Conservation (phyloP, 2,797 vertebrate species). For the Tenualosa ilisha region DNA sequence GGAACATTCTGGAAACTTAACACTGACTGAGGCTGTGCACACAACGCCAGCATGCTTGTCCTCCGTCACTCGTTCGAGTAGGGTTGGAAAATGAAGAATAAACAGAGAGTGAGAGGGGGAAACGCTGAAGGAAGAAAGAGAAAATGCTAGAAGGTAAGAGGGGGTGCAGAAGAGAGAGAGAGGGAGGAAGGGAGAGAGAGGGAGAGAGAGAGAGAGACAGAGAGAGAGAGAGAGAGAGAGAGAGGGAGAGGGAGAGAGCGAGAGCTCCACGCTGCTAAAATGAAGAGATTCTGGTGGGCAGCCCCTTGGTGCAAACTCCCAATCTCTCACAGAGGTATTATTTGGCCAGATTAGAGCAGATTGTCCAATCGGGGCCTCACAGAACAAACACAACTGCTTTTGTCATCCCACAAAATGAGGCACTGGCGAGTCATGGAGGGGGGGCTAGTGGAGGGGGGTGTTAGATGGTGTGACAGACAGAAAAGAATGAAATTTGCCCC, state of each 20-base stretch:
- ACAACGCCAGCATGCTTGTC: no score
- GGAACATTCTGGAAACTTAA: background rate
- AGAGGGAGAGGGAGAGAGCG: background rate
- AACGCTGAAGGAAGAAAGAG: no score
- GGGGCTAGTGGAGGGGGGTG: conserved; percentile 48
- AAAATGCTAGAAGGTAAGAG: background rate
- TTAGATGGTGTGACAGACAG: conserved; percentile 53
- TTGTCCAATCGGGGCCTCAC: conserved; percentile 75
- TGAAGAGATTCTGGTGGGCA: conserved; percentile 69
- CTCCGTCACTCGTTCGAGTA: no score
- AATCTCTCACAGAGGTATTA: conserved; percentile 71
- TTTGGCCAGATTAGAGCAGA: conserved; percentile 76
- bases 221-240: background rate
- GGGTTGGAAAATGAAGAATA: conserved; percentile 32
- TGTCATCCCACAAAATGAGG: conserved; percentile 66
- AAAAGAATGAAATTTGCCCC: conserved; percentile 58
- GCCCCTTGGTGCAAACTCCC: conserved; percentile 51
- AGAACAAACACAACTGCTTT: conserved; percentile 78
- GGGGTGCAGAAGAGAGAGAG: conserved; percentile 7
- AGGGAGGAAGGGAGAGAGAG: conserved; percentile 23
- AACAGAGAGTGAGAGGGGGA: conserved; percentile 30
- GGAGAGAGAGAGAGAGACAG: background rate
- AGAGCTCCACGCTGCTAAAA: conserved; percentile 37
- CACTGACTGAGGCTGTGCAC: background rate
- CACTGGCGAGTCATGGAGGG: conserved; percentile 56